phyloP scores from a whole-genome alignment of 2,113 vertebrate species.

The Bubo bubo region DNA sequence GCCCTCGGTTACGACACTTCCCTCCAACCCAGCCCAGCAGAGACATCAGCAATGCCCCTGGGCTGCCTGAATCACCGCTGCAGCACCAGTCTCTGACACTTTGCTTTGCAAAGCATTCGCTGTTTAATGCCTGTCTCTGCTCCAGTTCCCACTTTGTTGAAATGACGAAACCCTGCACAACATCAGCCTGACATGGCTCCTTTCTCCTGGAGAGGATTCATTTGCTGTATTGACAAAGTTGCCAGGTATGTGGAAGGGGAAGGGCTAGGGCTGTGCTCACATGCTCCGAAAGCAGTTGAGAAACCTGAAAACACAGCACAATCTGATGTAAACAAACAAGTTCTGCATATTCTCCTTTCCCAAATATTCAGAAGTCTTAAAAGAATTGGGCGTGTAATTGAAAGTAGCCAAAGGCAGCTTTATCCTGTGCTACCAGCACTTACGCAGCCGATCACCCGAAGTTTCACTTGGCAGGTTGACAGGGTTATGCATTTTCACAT shows the following conservation, averaged over 20 bases:
- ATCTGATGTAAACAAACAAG: slow-evolving; percentile 63
- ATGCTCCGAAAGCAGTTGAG: slow-evolving; percentile 24
- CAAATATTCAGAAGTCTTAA: slow-evolving; percentile 57
- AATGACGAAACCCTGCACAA: slow-evolving; percentile 1
- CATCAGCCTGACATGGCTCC: neutral
- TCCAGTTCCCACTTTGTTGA: neutral
- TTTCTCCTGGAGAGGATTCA: neutral
- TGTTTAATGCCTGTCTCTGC: neutral
- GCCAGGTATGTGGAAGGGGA: slow-evolving; percentile 44
- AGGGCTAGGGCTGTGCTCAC: slow-evolving; percentile 19
- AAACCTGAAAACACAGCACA: slow-evolving; percentile 49
- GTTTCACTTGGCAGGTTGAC: slow-evolving; percentile 69
- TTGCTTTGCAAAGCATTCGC: neutral
- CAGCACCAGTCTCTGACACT: neutral
- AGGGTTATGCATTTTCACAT: slow-evolving; percentile 26
- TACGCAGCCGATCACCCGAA: neutral
- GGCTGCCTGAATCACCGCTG: neutral
- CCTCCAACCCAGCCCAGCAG: neutral
- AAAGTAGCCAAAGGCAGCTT: slow-evolving; percentile 58
- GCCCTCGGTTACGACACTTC: neutral
- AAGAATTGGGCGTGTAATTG: slow-evolving; percentile 64
- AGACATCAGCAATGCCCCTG: neutral
- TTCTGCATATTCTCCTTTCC: slow-evolving; percentile 46
- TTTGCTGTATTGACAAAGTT: neutral
- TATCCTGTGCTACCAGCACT: slow-evolving; percentile 13